Percentiles rank a stretch among this genome's conserved stretches.
phyloP scores from a whole-genome alignment of 2,113 vertebrate genomes.

The Oncorhynchus clarkii region DNA sequence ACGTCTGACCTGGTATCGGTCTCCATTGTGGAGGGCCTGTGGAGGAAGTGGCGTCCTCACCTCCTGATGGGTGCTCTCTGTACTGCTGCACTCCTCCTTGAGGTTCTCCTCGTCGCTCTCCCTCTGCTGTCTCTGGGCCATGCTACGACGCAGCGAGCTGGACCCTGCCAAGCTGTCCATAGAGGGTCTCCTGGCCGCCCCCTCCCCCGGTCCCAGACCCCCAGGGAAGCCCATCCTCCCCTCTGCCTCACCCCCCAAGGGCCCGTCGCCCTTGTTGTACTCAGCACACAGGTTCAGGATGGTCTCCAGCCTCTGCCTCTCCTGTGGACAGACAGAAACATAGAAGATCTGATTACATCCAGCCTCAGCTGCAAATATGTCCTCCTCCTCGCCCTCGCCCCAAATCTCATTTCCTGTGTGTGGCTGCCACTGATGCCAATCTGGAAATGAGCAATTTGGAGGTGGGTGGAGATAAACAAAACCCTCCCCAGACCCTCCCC shows the following conservation, averaged over 20 bases:
- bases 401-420: slow-evolving; percentile 25
- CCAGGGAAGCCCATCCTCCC: slow-evolving; percentile 54
- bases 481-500: too few species aligned
- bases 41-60: slow-evolving; percentile 68
- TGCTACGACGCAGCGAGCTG: slow-evolving; percentile 16
- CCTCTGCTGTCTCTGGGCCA: slow-evolving; percentile 59
- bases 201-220: slow-evolving; percentile 16
- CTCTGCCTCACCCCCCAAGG: slow-evolving; percentile 27
- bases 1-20: slow-evolving; percentile 61
- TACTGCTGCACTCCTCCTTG: slow-evolving; percentile 94
- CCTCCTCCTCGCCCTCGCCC: background rate
- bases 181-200: slow-evolving; percentile 31
- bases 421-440: slow-evolving; percentile 21
- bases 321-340: slow-evolving; percentile 47
- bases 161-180: slow-evolving; percentile 41
- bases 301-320: slow-evolving; percentile 93
- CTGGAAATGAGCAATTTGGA: slow-evolving; percentile 1
- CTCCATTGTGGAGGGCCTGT: slow-evolving; percentile 61
- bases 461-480: too few species aligned
- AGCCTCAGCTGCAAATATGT: background rate
- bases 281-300: slow-evolving; percentile 95
- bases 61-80: slow-evolving; percentile 94
- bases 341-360: background rate
- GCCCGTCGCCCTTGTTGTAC: slow-evolving; percentile 81
- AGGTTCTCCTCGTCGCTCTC: slow-evolving; percentile 88